A percentile compares a stretch with the other conserved stretches of the same genome.
phyloP scores from a whole-genome alignment of 2,113 vertebrate species.

The Forbesichthys papilliferus region DNA sequence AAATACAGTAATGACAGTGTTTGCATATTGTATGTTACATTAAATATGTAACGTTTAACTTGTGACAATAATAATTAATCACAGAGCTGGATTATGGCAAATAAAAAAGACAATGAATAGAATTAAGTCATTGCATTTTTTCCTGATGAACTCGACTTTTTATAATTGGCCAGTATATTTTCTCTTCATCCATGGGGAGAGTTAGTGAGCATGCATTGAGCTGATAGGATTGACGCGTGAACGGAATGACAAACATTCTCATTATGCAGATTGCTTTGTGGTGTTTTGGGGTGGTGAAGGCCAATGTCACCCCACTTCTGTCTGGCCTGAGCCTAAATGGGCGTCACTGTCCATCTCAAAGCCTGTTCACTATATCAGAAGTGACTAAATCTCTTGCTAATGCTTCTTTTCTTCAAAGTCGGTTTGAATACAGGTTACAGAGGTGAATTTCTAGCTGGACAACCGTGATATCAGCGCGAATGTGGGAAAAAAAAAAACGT shows the following conservation, averaged over 20 bases:
- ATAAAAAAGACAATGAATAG: background rate
- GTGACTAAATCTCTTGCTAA: conserved; percentile 33
- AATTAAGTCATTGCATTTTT: conserved; percentile 2
- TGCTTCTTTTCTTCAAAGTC: conserved; percentile 14
- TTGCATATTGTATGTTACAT: no score
- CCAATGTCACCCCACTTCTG: conserved; percentile 57
- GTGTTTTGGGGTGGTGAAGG: conserved; percentile 58
- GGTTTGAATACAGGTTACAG: conserved; percentile 42
- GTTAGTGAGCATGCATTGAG: conserved; percentile 45
- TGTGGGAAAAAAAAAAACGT: conserved; percentile 45
- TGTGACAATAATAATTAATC: no score
- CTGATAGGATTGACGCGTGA: conserved; percentile 49
- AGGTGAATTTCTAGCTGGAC: conserved; percentile 40
- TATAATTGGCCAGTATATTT: conserved; percentile 25
- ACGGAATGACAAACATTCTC: conserved; percentile 61
- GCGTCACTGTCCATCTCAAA: conserved; percentile 10
- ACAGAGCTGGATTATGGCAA: no score
- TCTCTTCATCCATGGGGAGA: conserved; percentile 43
- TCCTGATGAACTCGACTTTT: conserved; percentile 33
- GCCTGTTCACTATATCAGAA: conserved; percentile 4
- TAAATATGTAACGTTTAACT: no score
- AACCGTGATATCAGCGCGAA: conserved; percentile 42
- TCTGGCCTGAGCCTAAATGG: conserved; percentile 35
- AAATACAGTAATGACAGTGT: conserved; percentile 10
- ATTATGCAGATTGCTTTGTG: conserved; percentile 71